Evolutionary conservation across 1,140 invertebrate genomes (phyloP), one percentile per base, ranked within the genome.

Genomic region (Leptinotarsa defecta): DNA sequence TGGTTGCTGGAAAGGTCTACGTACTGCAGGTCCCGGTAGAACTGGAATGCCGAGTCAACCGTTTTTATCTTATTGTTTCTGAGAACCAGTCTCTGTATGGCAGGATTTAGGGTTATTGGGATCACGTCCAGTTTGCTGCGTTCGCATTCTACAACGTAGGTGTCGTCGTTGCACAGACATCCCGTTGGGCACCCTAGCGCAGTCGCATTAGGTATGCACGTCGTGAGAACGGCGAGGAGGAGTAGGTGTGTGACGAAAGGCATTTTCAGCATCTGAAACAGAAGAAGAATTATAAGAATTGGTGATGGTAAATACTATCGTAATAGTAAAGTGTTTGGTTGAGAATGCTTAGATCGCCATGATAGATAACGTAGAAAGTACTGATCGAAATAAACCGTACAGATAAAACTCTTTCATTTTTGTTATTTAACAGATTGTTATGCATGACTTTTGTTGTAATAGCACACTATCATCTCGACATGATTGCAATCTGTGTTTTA

Each of bases 21-120:
- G 83, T 93, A 94, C 78, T 91, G 91, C 1, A 97, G 87, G 75
- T 95, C 93, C 0, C 91, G 89, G 84, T 97, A 97, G 85, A 96
- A 96, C 79, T 93, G 92, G 83, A 96, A 94, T 3, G 93, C 94
- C 13, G 92, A 91, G 84, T 95, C 94, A 62, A 97, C 93, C 20
- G 91, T 93, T 84, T 94, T 94, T 80, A 97, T 95, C 79, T 91
- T 91, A 84, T 96, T 97, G 82, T 94, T 94, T 80, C 92, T 91
- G 48, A 97, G 90, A 65, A 94, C 91, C 72, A 96, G 90, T 24
- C 94, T 88, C 84, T 94, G 93, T 71, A 96, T 94, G 78, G 92
- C 93, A 3, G 96, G 96, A 86, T 97, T 97, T 62, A 97, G 88
- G 1, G 95, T 94, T 78, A 97, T 96, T 52, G 95, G 96, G 63